Evolutionary conservation across 2,113 vertebrate genomes (phyloP).

Genomic region (Bos taurus): ARS-UCD2.0 NC_037337.1:43056501-43057000

Average conservation of each 20-base stretch:
- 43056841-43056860: neutral
- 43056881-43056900: neutral
- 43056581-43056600: neutral
- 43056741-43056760: neutral
- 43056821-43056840: neutral
- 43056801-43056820: neutral
- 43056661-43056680: neutral
- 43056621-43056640: neutral
- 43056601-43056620: slow-evolving; percentile 21
- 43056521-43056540: neutral
- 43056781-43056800: neutral
- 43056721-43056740: neutral
- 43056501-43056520: slow-evolving; percentile 5
- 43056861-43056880: neutral
- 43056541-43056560: neutral
- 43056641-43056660: neutral
- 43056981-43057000: neutral
- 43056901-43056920: neutral
- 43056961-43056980: neutral
- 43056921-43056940: neutral
- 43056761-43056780: neutral
- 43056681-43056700: neutral
- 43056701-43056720: neutral
- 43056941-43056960: neutral
- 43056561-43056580: neutral